phyloP scores from a whole-genome alignment of 2,797 vertebrate genomes.

The Sebastes itinus region DNA sequence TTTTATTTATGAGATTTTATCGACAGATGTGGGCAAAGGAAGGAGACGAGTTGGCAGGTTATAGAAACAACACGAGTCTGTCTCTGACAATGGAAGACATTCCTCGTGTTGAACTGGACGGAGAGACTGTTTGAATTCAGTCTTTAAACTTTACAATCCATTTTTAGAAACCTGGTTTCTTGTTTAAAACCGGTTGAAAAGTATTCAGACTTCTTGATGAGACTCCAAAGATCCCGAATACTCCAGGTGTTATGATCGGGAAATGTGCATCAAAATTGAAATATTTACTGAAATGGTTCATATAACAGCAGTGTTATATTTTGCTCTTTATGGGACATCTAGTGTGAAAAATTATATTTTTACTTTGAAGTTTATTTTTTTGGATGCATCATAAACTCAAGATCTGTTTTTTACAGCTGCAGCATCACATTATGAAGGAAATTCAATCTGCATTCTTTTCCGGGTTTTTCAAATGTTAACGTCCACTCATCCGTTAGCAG shows the following conservation, averaged over 20 bases:
- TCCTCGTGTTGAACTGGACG: not conserved
- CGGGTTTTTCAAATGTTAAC: no score
- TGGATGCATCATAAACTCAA: not conserved
- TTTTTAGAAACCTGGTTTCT: not conserved
- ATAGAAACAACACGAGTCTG: not conserved
- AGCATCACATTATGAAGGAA: not conserved
- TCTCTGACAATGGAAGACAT: constrained; percentile 23
- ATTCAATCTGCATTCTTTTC: not conserved
- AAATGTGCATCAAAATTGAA: not conserved
- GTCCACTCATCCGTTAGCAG: not conserved
- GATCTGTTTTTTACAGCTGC: constrained; percentile 7
- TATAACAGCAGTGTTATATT: not conserved
- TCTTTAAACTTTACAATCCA: not conserved
- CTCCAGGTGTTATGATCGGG: not conserved
- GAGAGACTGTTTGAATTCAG: not conserved
- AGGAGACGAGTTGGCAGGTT: constrained; percentile 20
- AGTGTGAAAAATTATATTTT: not conserved
- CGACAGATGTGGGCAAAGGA: not conserved
- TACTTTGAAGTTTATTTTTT: not conserved
- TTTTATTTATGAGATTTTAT: constrained; percentile 44
- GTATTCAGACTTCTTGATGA: not conserved
- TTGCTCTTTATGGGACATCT: not conserved
- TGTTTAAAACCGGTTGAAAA: not conserved
- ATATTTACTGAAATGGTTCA: not conserved
- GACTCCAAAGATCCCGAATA: not conserved